Evolutionary conservation across 2,113 vertebrate genomes (phyloP).

Genomic region (Platanista minor): DNA sequence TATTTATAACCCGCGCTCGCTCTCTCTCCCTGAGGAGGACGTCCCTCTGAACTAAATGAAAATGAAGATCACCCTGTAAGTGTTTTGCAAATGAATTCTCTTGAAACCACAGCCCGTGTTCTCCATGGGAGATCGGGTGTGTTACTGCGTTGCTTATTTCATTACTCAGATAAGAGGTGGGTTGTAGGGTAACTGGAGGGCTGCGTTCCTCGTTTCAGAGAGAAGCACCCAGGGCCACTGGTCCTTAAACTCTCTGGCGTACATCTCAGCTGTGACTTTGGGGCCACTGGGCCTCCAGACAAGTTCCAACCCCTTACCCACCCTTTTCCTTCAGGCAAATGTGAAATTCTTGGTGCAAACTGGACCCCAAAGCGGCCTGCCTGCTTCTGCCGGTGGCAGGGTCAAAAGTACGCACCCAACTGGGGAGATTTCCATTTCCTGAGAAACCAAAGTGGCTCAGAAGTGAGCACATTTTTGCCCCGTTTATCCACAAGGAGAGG

Average conservation of each 20-base stretch:
- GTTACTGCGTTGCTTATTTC: accelerated
- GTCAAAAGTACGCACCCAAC: accelerated
- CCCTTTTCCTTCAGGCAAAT: not conserved
- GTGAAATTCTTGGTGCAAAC: not conserved
- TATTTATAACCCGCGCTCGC: accelerated
- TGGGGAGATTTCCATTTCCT: accelerated
- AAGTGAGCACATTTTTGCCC: accelerated
- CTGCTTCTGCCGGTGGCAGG: too few relatives aligned
- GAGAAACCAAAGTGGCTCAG: too few relatives aligned
- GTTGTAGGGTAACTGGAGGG: accelerated
- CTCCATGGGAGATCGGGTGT: accelerated
- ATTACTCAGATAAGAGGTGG: accelerated
- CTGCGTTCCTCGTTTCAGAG: accelerated
- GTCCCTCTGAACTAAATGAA: not conserved
- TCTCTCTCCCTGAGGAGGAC: too few relatives aligned
- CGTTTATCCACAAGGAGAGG: not conserved
- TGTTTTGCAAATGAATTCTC: not conserved
- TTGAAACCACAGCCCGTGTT: accelerated
- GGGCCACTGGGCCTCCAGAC: not conserved
- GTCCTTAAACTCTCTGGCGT: accelerated
- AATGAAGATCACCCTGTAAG: accelerated
- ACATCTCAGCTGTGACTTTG: accelerated
- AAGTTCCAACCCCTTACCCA: not conserved
- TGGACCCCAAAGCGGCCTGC: not conserved
- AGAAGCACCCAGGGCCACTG: accelerated